A percentile compares a stretch with the other conserved stretches of the same genome.
Evolutionary conservation across 1,140 invertebrate genomes (phyloP).

Genomic region (Acromyrmex heyeri): DNA sequence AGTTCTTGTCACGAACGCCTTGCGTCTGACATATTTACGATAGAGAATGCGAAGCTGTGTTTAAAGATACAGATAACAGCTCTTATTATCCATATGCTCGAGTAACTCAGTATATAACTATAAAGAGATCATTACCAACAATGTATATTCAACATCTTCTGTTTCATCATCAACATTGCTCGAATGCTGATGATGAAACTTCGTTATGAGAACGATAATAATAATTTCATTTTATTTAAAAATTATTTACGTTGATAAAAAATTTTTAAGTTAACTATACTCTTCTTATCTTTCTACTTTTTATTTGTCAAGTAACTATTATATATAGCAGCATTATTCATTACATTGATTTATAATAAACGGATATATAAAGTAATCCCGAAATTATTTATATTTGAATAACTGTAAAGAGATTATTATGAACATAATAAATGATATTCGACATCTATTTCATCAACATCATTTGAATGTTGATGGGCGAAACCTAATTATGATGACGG

Average conservation of each 20-base stretch:
- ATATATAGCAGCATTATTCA: background rate
- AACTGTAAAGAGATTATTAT: too few species aligned
- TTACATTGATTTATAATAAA: background rate
- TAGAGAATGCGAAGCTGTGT: conserved; percentile 46
- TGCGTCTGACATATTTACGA: conserved; percentile 57
- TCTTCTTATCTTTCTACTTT: background rate
- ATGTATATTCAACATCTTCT: background rate
- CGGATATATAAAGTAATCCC: background rate
- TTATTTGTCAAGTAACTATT: background rate
- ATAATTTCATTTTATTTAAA: background rate
- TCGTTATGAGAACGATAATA: conserved; percentile 3
- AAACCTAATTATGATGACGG: conserved; percentile 5
- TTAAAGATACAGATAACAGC: conserved; percentile 49
- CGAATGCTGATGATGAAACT: background rate
- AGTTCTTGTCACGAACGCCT: conserved; percentile 56
- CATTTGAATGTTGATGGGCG: background rate
- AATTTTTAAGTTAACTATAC: background rate
- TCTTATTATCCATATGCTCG: conserved; percentile 38
- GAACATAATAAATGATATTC: background rate
- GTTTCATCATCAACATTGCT: background rate
- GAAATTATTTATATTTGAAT: background rate
- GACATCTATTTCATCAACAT: background rate
- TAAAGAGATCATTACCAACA: conserved; percentile 35
- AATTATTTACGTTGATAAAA: conserved; percentile 1
- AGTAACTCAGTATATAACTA: conserved; percentile 15